Conservation (phyloP, 2,888 invertebrate genomes). For the Marasmarcha lunaedactyla region DNA sequence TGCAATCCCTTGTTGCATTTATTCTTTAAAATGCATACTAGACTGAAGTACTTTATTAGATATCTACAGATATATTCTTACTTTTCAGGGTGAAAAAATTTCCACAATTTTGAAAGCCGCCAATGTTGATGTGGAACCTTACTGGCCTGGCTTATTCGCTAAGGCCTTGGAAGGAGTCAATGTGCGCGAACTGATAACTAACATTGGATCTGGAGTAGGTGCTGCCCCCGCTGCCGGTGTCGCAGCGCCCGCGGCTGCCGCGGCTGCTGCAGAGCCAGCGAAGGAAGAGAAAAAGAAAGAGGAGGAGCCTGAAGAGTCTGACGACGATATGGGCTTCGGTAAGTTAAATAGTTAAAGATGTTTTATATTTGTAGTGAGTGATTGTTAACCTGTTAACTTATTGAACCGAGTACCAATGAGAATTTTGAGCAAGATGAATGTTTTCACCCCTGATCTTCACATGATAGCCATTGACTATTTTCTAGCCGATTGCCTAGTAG, state of each 20-base stretch:
- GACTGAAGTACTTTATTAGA: too few species aligned
- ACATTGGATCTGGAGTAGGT: conserved; percentile 92
- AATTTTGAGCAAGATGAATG: too few species aligned
- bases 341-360: conserved; percentile 30
- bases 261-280: conserved; percentile 76
- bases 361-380: conserved; percentile 1
- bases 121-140: conserved; percentile 95
- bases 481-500: too few species aligned
- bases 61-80: too few species aligned
- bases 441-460: too few species aligned
- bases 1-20: not conserved
- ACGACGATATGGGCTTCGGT: conserved; percentile 95
- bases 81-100: conserved; percentile 91
- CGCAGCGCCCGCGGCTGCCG: conserved; percentile 74
- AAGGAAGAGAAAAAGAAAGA: conserved; percentile 83
- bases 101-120: conserved; percentile 97
- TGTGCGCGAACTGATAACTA: conserved; percentile 92
- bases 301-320: conserved; percentile 83
- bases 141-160: conserved; percentile 99
- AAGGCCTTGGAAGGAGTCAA: conserved; percentile 96
- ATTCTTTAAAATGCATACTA: too few species aligned
- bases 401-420: not conserved
- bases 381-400: conserved; percentile 1
- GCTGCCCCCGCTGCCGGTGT: conserved; percentile 82
- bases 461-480: too few species aligned